These are phyloP conservation scores for Patiria miniata DNA, from an alignment of 35 echinoderm and acorn worm genomes.

Conservation along the genomic window DNA sequence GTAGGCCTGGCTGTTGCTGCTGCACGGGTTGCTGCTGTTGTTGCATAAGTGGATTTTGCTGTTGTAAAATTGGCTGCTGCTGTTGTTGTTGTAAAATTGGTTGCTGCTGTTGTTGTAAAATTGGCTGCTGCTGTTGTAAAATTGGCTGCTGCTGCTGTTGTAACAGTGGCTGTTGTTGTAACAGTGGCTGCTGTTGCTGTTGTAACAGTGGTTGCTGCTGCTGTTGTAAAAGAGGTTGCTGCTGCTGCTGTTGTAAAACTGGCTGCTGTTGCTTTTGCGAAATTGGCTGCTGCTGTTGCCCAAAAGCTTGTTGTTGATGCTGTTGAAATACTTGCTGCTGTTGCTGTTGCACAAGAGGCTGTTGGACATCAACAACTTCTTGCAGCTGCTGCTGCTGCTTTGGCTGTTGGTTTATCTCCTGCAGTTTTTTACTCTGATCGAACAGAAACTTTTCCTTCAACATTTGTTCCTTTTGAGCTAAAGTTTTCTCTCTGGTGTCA, in stretches of 20 bases:
- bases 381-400: background rate
- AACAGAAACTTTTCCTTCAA: background rate
- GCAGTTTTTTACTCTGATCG: background rate
- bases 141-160: conserved; percentile 20
- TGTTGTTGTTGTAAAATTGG: background rate
- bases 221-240: background rate
- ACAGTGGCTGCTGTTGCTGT: background rate
- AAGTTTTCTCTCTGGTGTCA: background rate
- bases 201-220: background rate
- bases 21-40: background rate
- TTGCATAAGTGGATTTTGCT: background rate
- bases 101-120: background rate
- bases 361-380: background rate
- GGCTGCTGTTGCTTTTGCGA: background rate
- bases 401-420: background rate
- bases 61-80: conserved; percentile 2
- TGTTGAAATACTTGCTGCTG: background rate
- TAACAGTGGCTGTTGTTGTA: conserved; percentile 10
- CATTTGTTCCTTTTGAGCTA: background rate
- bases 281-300: conserved; percentile 25
- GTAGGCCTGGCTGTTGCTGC: background rate
- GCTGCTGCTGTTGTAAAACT: background rate
- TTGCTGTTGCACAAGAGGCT: background rate
- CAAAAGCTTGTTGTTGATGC: conserved; percentile 2
- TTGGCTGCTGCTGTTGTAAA: conserved; percentile 1